A percentile compares a stretch with the other conserved stretches of the same genome.
Conservation (phyloP, 2,113 vertebrate species). For the Pelusios castaneus region DNA sequence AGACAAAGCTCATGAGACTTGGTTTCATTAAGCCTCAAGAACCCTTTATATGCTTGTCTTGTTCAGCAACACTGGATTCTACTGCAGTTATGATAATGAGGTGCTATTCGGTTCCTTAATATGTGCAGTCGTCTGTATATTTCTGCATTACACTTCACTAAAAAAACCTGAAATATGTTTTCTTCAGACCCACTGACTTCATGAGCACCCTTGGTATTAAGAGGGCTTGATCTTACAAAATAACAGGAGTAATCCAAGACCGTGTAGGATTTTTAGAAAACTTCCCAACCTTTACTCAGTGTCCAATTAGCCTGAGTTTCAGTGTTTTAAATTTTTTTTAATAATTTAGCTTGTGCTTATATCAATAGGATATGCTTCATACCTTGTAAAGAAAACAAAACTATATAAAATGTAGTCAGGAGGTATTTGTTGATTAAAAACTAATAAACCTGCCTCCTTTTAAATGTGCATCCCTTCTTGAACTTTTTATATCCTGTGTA, state of each 20-base stretch:
- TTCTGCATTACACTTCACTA: background rate
- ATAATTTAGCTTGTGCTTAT: background rate
- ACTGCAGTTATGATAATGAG: background rate
- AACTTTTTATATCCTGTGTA: background rate
- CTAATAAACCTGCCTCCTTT: background rate
- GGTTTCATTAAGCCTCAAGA: accelerated
- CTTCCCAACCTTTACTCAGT: background rate
- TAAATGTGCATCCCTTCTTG: accelerated
- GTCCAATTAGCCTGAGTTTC: background rate
- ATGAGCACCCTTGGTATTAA: background rate
- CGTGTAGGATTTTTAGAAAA: background rate
- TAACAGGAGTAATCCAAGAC: background rate
- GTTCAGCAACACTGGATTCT: background rate
- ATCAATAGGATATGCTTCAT: background rate
- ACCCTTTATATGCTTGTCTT: background rate
- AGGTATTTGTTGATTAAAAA: background rate
- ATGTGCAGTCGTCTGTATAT: background rate
- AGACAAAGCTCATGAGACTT: background rate
- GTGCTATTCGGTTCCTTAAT: background rate
- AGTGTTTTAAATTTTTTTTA: background rate
- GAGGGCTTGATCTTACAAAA: background rate
- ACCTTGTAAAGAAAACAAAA: background rate
- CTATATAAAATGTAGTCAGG: background rate
- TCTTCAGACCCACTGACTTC: background rate
- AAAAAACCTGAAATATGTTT: background rate